phyloP scores from a whole-genome alignment of 1,140 invertebrate species.

The Drosophila nannoptera region DNA sequence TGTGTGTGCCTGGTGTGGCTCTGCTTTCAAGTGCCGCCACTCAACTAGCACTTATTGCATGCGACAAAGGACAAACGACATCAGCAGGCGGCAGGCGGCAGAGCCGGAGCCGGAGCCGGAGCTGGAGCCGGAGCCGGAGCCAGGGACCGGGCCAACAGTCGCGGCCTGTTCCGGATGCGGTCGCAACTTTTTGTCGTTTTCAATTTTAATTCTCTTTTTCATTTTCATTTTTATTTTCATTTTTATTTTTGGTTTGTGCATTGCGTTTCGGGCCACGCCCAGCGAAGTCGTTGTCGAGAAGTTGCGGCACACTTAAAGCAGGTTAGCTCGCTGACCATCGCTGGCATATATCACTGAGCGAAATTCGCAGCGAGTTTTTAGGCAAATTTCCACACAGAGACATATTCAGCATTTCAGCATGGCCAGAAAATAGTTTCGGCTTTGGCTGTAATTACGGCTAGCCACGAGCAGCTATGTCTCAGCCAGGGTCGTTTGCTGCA shows the following conservation, averaged over 20 bases:
- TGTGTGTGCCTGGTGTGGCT: constrained; percentile 65
- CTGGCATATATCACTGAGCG: constrained; percentile 62
- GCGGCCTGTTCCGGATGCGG: constrained; percentile 68
- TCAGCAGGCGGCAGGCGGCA: constrained; percentile 38
- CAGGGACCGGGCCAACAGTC: constrained; percentile 38
- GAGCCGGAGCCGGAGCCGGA: no score
- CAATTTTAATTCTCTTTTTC: constrained; percentile 61
- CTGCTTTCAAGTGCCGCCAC: constrained; percentile 75
- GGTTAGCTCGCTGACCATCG: constrained; percentile 70
- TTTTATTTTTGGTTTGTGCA: constrained; percentile 11
- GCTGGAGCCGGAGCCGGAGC: no score
- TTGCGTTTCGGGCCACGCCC: no score
- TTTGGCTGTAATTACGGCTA: not conserved
- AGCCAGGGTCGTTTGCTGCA: constrained; percentile 55
- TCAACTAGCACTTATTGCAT: constrained; percentile 77
- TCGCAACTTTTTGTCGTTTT: constrained; percentile 74
- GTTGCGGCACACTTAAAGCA: constrained; percentile 64
- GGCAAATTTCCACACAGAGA: not conserved
- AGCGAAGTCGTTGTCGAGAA: constrained; percentile 9
- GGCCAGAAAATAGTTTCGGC: not conserved
- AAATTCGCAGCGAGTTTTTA: not conserved
- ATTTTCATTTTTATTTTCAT: constrained; percentile 2
- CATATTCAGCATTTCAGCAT: no score
- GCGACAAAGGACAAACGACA: constrained; percentile 71
- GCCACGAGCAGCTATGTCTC: constrained; percentile 9